A percentile compares a stretch with the other conserved stretches of the same genome.
Evolutionary conservation across 2,797 vertebrate species (phyloP).

Genomic region (Eulemur mongoz): DNA sequence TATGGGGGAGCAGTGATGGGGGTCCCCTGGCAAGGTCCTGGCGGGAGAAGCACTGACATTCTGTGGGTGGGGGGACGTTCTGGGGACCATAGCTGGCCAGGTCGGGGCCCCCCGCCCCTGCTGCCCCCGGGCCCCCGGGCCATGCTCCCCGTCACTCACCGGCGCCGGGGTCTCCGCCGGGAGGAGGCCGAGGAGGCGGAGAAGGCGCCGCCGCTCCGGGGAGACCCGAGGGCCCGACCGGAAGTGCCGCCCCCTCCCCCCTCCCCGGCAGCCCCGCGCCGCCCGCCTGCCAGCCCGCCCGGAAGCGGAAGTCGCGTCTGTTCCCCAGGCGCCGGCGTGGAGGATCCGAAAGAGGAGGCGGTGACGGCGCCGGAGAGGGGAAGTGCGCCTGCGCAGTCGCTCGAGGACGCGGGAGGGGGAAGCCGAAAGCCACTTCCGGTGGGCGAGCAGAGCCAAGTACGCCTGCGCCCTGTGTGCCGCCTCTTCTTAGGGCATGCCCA

Average conservation of each 20-base stretch:
- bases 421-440: neutral
- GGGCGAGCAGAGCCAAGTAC: neutral
- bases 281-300: slow-evolving; percentile 56
- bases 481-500: neutral
- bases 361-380: neutral
- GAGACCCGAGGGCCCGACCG: slow-evolving; percentile 80
- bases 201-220: slow-evolving; percentile 76
- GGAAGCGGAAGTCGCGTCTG: slow-evolving; percentile 77
- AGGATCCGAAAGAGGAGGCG: neutral
- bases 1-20: neutral
- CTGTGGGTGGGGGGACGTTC: neutral
- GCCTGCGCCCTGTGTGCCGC: neutral
- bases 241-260: slow-evolving; percentile 75
- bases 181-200: slow-evolving; percentile 77
- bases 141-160: slow-evolving; percentile 74
- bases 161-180: slow-evolving; percentile 81
- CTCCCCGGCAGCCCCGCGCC: slow-evolving; percentile 70
- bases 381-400: slow-evolving; percentile 50
- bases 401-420: neutral
- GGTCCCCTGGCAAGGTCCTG: neutral
- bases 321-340: slow-evolving; percentile 67
- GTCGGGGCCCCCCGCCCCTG: slow-evolving; percentile 53
- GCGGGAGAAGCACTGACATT: slow-evolving; percentile 28
- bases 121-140: slow-evolving; percentile 32
- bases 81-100: slow-evolving; percentile 21